Evolutionary conservation across 2,797 vertebrate genomes (phyloP).

Genomic region (Steatocranus sp.): DNA sequence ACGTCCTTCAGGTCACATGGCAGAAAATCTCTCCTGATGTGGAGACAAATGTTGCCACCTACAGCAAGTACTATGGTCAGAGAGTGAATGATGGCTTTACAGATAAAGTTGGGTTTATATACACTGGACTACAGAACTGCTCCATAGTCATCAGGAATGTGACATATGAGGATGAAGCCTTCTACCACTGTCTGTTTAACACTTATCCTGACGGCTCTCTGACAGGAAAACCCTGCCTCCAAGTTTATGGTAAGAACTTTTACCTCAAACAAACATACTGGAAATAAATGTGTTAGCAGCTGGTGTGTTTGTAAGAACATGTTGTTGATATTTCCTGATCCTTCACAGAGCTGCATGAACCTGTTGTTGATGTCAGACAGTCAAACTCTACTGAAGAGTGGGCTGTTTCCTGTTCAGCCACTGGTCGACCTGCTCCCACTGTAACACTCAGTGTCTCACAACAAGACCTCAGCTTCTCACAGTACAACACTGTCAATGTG

Average conservation of each 20-base stretch:
- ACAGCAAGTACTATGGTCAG: neutral
- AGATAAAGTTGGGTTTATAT: neutral
- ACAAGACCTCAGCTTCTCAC: too few relatives aligned
- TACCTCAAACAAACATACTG: neutral
- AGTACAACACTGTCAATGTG: neutral
- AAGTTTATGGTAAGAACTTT: accelerated
- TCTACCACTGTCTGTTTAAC: conserved; percentile 46
- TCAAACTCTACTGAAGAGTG: neutral
- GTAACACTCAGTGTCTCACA: neutral
- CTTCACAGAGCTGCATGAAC: neutral
- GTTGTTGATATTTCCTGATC: neutral
- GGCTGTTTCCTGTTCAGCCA: neutral
- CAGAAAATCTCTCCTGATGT: neutral
- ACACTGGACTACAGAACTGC: neutral
- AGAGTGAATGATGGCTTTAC: neutral
- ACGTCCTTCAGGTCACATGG: neutral
- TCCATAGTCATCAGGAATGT: conserved; percentile 28
- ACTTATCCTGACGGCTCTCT: neutral
- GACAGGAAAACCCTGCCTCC: accelerated
- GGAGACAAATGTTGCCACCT: neutral
- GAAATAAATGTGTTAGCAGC: neutral
- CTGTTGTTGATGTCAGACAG: neutral
- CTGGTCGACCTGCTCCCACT: neutral
- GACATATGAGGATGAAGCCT: conserved; percentile 18
- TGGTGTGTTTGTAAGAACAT: neutral